Percentiles rank a stretch among this genome's conserved stretches.
Conservation (phyloP, 1,140 invertebrate species). For the Ladona fulva region DNA sequence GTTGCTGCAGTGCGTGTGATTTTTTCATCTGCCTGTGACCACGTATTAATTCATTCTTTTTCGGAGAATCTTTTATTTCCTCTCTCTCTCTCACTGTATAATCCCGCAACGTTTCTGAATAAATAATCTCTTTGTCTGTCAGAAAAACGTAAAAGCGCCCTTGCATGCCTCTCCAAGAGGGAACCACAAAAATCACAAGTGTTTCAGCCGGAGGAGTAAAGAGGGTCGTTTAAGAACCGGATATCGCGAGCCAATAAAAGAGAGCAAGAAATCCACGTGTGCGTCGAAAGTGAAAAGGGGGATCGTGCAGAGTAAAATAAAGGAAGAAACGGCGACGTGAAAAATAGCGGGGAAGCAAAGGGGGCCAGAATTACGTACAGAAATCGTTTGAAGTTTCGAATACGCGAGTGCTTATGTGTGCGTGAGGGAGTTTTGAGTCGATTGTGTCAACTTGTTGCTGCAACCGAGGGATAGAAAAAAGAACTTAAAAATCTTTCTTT, state of each 20-base stretch:
- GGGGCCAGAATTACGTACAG: neutral
- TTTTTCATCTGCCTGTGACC: too few species aligned
- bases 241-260: neutral
- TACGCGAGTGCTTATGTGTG: neutral
- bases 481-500: too few species aligned
- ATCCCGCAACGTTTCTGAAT: too few species aligned
- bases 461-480: neutral
- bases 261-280: neutral
- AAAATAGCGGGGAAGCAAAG: neutral
- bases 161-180: neutral
- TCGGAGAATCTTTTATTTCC: too few species aligned
- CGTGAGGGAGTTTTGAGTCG: neutral
- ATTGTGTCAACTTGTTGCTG: slow-evolving; percentile 9
- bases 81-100: too few species aligned
- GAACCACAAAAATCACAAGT: neutral
- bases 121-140: neutral
- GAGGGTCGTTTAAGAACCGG: neutral
- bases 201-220: neutral
- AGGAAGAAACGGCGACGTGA: neutral
- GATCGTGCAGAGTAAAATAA: too few species aligned
- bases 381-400: neutral
- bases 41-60: too few species aligned
- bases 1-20: too few species aligned
- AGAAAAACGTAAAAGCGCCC: neutral
- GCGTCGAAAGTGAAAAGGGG: too few species aligned